These are phyloP conservation scores for Apogon talboti DNA, from an alignment of 2,797 vertebrate species.

Conservation along the genomic window DNA sequence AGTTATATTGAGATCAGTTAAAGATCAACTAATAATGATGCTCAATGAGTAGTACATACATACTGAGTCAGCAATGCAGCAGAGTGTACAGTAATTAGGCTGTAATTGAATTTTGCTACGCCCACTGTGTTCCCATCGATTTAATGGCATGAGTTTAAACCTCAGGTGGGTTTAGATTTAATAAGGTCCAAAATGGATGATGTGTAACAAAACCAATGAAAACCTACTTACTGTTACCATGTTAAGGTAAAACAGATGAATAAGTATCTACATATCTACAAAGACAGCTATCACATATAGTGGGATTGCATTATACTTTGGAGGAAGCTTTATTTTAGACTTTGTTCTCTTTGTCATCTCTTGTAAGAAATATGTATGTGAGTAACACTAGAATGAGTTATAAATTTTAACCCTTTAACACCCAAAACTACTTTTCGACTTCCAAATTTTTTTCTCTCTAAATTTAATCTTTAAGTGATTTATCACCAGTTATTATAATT, in stretches of 20 bases:
- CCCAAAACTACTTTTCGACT: too few species aligned
- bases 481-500: too few species aligned
- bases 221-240: slow-evolving; percentile 10
- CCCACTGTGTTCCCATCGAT: slow-evolving; percentile 24
- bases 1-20: neutral
- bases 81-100: slow-evolving; percentile 55
- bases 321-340: too few species aligned
- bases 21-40: neutral
- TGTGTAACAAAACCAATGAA: slow-evolving; percentile 24
- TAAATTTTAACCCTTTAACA: too few species aligned
- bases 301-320: too few species aligned
- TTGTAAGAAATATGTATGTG: too few species aligned
- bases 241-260: slow-evolving; percentile 5
- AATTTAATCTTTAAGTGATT: too few species aligned
- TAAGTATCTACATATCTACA: neutral
- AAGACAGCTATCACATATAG: neutral
- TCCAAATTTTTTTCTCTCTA: too few species aligned
- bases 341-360: too few species aligned
- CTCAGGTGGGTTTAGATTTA: slow-evolving; percentile 43
- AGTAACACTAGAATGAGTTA: too few species aligned
- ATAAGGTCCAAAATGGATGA: slow-evolving; percentile 33
- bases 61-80: slow-evolving; percentile 39
- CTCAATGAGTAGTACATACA: slow-evolving; percentile 11
- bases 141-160: slow-evolving; percentile 40
- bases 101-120: slow-evolving; percentile 48